These are phyloP conservation scores for Steinernema hermaphroditum DNA, from an alignment of 2,888 invertebrate species.

Conservation along the genomic window DNA sequence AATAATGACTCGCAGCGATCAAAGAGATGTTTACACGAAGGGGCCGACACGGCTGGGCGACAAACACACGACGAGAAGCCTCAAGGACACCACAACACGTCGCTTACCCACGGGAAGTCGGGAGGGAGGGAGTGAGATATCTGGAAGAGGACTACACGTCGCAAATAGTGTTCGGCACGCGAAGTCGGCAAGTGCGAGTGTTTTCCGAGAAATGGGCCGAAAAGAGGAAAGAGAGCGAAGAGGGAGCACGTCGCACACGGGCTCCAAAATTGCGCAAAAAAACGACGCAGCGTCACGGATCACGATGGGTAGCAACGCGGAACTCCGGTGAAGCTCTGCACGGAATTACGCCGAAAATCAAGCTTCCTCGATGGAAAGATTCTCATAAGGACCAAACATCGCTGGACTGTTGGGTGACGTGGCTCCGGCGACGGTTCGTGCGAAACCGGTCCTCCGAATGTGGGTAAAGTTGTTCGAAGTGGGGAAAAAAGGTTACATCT, in stretches of 20 bases:
- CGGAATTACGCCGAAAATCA: too few species aligned
- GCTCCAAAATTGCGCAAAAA: too few species aligned
- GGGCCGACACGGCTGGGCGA: slow-evolving; percentile 29
- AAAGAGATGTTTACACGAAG: slow-evolving; percentile 21
- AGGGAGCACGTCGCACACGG: background rate
- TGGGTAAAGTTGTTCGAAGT: slow-evolving; percentile 26
- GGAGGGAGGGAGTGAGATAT: background rate
- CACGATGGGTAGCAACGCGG: too few species aligned
- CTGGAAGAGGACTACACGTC: background rate
- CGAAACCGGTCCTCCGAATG: slow-evolving; percentile 29
- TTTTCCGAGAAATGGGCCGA: background rate
- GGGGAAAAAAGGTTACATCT: slow-evolving; percentile 27
- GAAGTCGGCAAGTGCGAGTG: background rate
- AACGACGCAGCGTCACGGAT: too few species aligned
- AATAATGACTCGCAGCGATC: slow-evolving; percentile 11
- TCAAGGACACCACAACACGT: slow-evolving; percentile 24
- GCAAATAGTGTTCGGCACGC: background rate
- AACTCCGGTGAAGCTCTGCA: too few species aligned
- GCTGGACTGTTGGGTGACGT: slow-evolving; percentile 20
- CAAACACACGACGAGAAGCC: slow-evolving; percentile 24
- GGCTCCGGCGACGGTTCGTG: background rate
- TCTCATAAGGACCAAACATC: slow-evolving; percentile 30
- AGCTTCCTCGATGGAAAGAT: too few species aligned
- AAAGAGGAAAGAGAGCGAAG: background rate
- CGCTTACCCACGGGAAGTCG: slow-evolving; percentile 9